phyloP scores from a whole-genome alignment of 2,113 vertebrate species.

The Pseudorhombus dupliciocellatus region DNA sequence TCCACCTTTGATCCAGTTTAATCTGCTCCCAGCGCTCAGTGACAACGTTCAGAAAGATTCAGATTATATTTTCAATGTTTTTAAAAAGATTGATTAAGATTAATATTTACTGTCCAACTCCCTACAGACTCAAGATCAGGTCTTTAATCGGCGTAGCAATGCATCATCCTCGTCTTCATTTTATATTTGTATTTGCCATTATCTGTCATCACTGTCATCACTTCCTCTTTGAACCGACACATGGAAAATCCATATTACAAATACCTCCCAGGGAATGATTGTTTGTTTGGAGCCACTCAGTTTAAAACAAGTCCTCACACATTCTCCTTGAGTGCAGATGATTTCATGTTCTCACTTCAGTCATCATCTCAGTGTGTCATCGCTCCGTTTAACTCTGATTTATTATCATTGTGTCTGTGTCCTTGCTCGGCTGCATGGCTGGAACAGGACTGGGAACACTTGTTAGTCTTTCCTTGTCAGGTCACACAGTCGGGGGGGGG shows the following conservation, averaged over 20 bases:
- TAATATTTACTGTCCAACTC: no score
- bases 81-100: no score
- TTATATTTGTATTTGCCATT: slow-evolving; percentile 3
- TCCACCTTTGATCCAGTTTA: no score
- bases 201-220: not conserved
- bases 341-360: slow-evolving; percentile 9
- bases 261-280: slow-evolving; percentile 2
- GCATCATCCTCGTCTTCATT: slow-evolving; percentile 1
- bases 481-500: not conserved
- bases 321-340: not conserved
- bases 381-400: slow-evolving; percentile 21
- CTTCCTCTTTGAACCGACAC: slow-evolving; percentile 3
- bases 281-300: not conserved
- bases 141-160: slow-evolving; percentile 8
- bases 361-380: slow-evolving; percentile 23
- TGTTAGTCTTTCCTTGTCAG: slow-evolving; percentile 26
- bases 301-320: slow-evolving; percentile 12
- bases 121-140: no score
- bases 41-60: no score
- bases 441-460: slow-evolving; percentile 27
- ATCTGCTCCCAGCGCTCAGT: no score
- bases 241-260: not conserved
- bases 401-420: slow-evolving; percentile 17
- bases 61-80: no score
- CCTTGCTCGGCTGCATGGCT: not conserved